phyloP scores from a whole-genome alignment of 2,113 vertebrate genomes.

The Noturus placidus region DNA sequence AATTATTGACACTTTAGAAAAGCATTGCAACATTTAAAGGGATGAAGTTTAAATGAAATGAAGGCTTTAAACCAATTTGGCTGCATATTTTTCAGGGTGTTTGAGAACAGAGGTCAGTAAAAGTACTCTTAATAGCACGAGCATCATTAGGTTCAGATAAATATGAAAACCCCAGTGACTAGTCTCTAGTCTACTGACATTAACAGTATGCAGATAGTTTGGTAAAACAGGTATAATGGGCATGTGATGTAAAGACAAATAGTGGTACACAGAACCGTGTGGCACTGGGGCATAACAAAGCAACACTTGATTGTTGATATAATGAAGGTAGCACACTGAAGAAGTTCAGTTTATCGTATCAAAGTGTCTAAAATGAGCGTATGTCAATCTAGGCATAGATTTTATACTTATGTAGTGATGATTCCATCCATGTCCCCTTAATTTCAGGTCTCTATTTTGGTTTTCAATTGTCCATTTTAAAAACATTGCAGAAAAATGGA shows the following conservation, averaged over 20 bases:
- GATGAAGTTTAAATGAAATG: slow-evolving; percentile 58
- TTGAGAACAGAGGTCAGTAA: not conserved
- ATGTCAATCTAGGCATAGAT: not conserved
- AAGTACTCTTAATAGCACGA: not conserved
- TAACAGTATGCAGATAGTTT: not conserved
- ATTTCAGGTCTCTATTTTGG: slow-evolving; percentile 4
- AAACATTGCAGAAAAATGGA: slow-evolving; percentile 51
- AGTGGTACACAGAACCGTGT: not conserved
- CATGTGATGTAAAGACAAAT: slow-evolving; percentile 10
- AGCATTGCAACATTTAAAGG: slow-evolving; percentile 68
- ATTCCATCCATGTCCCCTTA: not conserved
- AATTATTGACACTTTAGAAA: slow-evolving; percentile 65
- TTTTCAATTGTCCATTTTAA: slow-evolving; percentile 24
- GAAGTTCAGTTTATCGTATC: not conserved
- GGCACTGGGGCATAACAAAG: not conserved
- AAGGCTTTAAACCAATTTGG: slow-evolving; percentile 69
- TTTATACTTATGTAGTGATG: not conserved
- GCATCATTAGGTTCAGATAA: not conserved
- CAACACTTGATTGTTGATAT: slow-evolving; percentile 27
- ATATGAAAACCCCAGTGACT: not conserved
- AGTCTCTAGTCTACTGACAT: not conserved
- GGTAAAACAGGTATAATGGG: not conserved
- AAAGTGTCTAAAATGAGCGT: not conserved
- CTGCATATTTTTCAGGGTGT: slow-evolving; percentile 60
- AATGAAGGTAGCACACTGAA: slow-evolving; percentile 9